These are phyloP conservation scores for Noturus placidus DNA, from an alignment of 2,113 vertebrate species.

Conservation along the genomic window DNA sequence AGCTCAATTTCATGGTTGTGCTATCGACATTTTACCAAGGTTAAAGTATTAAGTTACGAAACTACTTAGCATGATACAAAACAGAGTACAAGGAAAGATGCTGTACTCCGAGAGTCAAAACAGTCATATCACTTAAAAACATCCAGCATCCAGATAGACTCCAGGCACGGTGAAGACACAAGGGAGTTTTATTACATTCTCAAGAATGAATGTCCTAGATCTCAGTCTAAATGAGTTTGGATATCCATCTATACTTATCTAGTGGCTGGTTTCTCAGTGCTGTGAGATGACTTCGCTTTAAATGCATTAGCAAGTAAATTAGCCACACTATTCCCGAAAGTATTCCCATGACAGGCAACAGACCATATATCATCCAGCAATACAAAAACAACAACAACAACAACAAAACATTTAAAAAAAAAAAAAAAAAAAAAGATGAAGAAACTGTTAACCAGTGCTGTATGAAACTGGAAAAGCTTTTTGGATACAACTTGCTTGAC, in stretches of 20 bases:
- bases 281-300: conserved; percentile 4
- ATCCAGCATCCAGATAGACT: background rate
- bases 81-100: background rate
- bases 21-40: background rate
- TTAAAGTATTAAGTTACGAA: background rate
- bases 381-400: too few relatives aligned
- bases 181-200: background rate
- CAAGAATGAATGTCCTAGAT: background rate
- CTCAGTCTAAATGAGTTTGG: background rate
- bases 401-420: too few relatives aligned
- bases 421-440: background rate
- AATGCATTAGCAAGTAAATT: conserved; percentile 34
- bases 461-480: background rate
- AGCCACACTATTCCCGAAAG: conserved; percentile 11
- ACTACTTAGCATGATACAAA: background rate
- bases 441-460: background rate
- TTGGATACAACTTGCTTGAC: background rate
- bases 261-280: background rate
- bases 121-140: background rate
- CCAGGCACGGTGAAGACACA: background rate
- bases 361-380: background rate
- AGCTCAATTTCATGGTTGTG: background rate
- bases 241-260: background rate
- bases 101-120: background rate
- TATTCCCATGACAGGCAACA: background rate